Base-by-base conservation (phyloP, 64 coral and sea anemone species). In the Stylophora pistillata region DNA sequence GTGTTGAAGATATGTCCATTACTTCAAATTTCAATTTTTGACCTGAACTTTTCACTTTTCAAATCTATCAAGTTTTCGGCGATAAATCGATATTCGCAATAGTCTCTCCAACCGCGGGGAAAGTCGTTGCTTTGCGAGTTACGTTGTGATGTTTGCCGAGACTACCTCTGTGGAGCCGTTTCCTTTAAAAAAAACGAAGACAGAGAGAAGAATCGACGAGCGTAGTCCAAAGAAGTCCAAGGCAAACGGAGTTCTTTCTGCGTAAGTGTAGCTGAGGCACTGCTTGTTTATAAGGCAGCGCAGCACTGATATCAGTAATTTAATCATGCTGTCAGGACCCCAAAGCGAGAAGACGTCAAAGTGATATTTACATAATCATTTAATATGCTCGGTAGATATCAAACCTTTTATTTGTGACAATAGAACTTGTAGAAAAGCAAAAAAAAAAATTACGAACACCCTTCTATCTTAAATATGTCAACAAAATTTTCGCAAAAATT, bases 251-350 rank as follows among this genome's bases (percentile, higher is more conserved):
- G 58, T 18, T 23, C 18, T 60, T n/a, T 5, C 23, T 37, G 53
- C 27, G 15, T 84, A 15, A 81, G 17, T 61, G 33, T 20, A 41
- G 37, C 10, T 33, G 23, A 47, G 25, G 64, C 4, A 11, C 10
- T 53, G 28, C 18, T 79, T 84, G 62, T 84, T 84, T 84, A 69
- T 63, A 33, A 21, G 52, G 26, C 56, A 82, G 31, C 13, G 64
- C 26, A 68, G 26, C 21, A 68, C 21, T 25, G 64, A 69, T 53
- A 70, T 68, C 33, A 69, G 60, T 84, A 33, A 84, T 53, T 70
- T 84, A 65, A 84, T 69, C 60, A 68, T 30, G 53, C 80, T 63
- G 23, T 69, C 80, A 84, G 26, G 52, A 69, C 61, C 80, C 60
- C 62, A 82, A 70, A 63, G 34, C 14, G 3, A 65, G 34, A 69